A percentile compares a stretch with the other conserved stretches of the same genome.
phyloP scores from a whole-genome alignment of 2,888 invertebrate species.

The Sinotaia quadrata region DNA sequence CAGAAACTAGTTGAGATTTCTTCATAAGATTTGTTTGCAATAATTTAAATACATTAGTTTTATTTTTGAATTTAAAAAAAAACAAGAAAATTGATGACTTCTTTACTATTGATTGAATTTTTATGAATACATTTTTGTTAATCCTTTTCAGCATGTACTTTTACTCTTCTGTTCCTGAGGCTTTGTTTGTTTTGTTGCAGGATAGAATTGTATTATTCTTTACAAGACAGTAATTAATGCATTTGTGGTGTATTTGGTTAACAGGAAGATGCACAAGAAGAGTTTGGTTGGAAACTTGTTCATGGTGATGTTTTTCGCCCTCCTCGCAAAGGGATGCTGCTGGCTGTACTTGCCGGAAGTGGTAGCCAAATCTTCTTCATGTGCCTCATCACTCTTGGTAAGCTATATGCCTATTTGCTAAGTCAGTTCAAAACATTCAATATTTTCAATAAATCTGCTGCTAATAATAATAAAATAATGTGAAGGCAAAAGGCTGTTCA shows the following conservation, averaged over 20 bases:
- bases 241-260: too few relatives aligned
- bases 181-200: too few relatives aligned
- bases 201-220: too few relatives aligned
- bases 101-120: too few relatives aligned
- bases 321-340: slow-evolving; percentile 91
- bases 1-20: too few relatives aligned
- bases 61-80: too few relatives aligned
- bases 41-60: too few relatives aligned
- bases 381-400: slow-evolving; percentile 91
- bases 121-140: too few relatives aligned
- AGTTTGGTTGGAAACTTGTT: slow-evolving; percentile 81
- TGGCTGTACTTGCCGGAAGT: slow-evolving; percentile 95
- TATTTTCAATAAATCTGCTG: neutral
- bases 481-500: neutral
- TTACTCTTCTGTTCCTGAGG: too few relatives aligned
- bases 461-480: neutral
- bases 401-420: slow-evolving; percentile 37
- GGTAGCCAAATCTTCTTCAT: slow-evolving; percentile 97
- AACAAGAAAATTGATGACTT: too few relatives aligned
- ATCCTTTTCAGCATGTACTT: too few relatives aligned
- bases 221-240: neutral
- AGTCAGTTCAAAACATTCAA: neutral
- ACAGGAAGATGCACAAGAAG: slow-evolving; percentile 86
- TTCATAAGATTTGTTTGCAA: too few relatives aligned
- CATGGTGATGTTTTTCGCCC: slow-evolving; percentile 80